These are phyloP conservation scores for Cyphomyrmex costatus DNA, from an alignment of 1,140 invertebrate species.

Conservation along the genomic window DNA sequence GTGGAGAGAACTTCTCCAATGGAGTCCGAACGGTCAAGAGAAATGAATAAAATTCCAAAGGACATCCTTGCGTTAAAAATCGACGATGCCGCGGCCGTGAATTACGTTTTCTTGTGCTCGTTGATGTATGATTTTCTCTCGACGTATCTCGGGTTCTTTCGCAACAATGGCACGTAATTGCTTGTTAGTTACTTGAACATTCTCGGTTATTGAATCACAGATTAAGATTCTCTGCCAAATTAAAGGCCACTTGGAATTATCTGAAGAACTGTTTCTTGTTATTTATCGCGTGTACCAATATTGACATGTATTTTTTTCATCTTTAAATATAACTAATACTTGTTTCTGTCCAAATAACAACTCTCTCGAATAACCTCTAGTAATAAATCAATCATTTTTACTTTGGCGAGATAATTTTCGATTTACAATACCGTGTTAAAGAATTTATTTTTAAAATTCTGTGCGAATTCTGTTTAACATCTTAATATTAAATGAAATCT, in stretches of 20 bases:
- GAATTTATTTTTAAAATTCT: background rate
- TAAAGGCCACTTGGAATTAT: conserved; percentile 10
- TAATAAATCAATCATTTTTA: background rate
- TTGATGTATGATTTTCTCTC: conserved; percentile 39
- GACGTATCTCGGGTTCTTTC: background rate
- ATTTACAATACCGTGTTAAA: background rate
- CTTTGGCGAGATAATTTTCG: background rate
- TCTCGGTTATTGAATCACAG: conserved; percentile 20
- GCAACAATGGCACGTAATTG: conserved; percentile 21
- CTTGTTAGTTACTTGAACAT: conserved; percentile 35
- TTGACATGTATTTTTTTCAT: background rate
- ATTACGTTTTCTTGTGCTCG: conserved; percentile 32
- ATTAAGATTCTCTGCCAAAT: conserved; percentile 7
- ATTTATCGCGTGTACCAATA: background rate
- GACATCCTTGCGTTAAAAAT: conserved; percentile 44
- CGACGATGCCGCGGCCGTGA: background rate
- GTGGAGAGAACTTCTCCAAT: conserved; percentile 31
- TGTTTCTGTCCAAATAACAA: background rate
- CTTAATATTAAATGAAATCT: background rate
- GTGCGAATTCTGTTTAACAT: background rate
- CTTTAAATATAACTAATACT: background rate
- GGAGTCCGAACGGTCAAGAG: conserved; percentile 8
- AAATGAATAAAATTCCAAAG: conserved; percentile 46
- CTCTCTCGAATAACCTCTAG: background rate
- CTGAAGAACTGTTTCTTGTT: background rate